Evolutionary conservation across 2,113 vertebrate species (phyloP).

Genomic region (Lagopus leucura): DNA sequence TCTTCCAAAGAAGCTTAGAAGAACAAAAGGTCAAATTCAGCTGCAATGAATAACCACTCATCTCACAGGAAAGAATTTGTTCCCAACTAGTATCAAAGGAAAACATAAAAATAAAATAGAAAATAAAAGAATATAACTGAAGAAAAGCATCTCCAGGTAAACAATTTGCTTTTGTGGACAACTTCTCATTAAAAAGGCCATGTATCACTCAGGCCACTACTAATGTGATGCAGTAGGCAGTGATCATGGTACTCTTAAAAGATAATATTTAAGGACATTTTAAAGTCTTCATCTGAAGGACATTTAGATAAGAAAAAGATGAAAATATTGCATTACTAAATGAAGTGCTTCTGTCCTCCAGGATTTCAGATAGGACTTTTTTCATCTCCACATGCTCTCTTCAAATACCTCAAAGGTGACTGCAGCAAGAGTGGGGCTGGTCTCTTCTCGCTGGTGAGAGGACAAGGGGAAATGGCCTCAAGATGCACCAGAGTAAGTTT

Average conservation of each 20-base stretch:
- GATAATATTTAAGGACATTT: fast-evolving
- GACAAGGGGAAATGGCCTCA: too few species aligned
- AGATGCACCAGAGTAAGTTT: too few species aligned
- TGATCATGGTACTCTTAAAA: not conserved
- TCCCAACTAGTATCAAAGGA: not conserved
- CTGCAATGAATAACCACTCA: not conserved
- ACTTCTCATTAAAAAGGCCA: not conserved
- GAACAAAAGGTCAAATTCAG: slow-evolving; percentile 27
- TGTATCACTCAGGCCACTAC: not conserved
- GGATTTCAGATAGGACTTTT: too few species aligned
- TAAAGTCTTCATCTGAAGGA: not conserved
- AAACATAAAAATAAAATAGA: too few species aligned
- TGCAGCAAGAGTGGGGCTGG: too few species aligned
- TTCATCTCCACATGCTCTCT: too few species aligned
- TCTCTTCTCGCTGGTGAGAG: too few species aligned
- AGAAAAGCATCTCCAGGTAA: not conserved
- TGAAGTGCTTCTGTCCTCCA: not conserved
- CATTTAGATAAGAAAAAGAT: not conserved
- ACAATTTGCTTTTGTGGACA: not conserved
- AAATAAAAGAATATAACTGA: not conserved
- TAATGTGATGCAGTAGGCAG: not conserved
- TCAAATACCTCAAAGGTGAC: too few species aligned
- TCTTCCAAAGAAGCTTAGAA: not conserved
- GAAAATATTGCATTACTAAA: not conserved
- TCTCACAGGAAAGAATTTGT: not conserved